Base-by-base conservation (phyloP, 2,888 invertebrate genomes). In the Protophormia terraenovae region DNA sequence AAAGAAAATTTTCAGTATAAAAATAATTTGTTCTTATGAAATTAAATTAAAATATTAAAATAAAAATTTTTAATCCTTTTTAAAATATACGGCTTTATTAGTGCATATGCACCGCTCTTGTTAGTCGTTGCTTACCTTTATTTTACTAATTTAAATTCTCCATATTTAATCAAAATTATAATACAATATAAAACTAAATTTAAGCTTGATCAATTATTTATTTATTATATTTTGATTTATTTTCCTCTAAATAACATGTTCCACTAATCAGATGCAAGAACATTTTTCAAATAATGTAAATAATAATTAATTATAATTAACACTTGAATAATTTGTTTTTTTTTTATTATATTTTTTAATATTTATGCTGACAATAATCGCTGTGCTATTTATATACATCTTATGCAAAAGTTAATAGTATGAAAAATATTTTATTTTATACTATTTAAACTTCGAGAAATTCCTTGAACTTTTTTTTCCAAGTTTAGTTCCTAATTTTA, bases 141-240 rank as follows among this genome's bases (percentile, higher is more conserved):
- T 3, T 58, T 1, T n/a, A 0, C n/a, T 10, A 35, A 16, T 16
- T 32, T 64, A 7, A 24, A 1, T 7, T 64, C 10, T 27, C 24
- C 41, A 41, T 64, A 45, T 16, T n/a, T n/a, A 64, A 64, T 45
- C n/a, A 24, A 41, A 41, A 24, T 2, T n/a, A 24, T 55, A 12
- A 27, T 16, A 55, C 14, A 55, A 50, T 29, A 35, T 16, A 32
- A 5, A 53, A n/a, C n/a, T n/a, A 53, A 50, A 27, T 38, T 10
- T 38, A 69, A 58, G 35, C 32, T 67, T 45, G 60, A 77, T 67
- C 32, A 47, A 69, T 60, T 58, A 60, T 29, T 66, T 66, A 66
- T 76, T 77, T 55, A 77, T 67, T 66, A 55, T 19, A 12, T 45
- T 77, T 67, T 77, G 60, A 58, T 77, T 77, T 67, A 77, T 77